Evolutionary conservation across 2,113 vertebrate species (phyloP), one percentile per base, ranked within the genome.

Genomic region (Phaethon lepturus): DNA sequence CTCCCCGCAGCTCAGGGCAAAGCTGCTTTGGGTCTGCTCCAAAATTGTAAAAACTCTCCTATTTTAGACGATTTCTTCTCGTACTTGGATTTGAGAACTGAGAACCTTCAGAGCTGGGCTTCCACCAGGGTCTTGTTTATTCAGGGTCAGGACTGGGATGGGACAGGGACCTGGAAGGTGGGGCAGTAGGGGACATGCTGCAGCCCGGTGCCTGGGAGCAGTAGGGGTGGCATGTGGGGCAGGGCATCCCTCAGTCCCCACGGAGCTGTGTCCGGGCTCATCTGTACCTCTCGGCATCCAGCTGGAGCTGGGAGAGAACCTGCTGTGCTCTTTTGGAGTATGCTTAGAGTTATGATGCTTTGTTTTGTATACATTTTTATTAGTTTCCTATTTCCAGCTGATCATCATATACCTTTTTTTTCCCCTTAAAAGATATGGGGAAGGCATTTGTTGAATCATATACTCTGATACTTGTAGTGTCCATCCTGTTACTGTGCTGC

Each of bases 171-270:
- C 8, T 47, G 50, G 12, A 64, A 38, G 22, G 13, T 74, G 50
- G 28, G 33, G 26, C 10, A 8, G 33, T 8, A 28, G 28, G 31
- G 16, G 13, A 17, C 33, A 38, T 0, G 6, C 26, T 80, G 40
- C 47, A 49, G 33, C 24, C 47, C 2, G 2, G 28, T 38, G 49
- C 53, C 24, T 56, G 60, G 44, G 68, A 58, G 23, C 53, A 53
- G 1, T 17, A 40, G 53, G 31, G 14, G 38, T 60, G 73, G 13
- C 8, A 3, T 7, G 26, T 38, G 69, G 38, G 26, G n/a, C 47
- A 47, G 13, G 19, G 23, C 2, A 2, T 14, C 40, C 33, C 18
- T 68, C 1, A 0, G 8, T 47, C 49, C 42, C 29, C 1, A 1
- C 3, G 1, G 22, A 45, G 33, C 78, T 75, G 22, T 1, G 1